Base-by-base conservation (phyloP, 2,797 vertebrate species). In the Sebastolobus alascanus region DNA sequence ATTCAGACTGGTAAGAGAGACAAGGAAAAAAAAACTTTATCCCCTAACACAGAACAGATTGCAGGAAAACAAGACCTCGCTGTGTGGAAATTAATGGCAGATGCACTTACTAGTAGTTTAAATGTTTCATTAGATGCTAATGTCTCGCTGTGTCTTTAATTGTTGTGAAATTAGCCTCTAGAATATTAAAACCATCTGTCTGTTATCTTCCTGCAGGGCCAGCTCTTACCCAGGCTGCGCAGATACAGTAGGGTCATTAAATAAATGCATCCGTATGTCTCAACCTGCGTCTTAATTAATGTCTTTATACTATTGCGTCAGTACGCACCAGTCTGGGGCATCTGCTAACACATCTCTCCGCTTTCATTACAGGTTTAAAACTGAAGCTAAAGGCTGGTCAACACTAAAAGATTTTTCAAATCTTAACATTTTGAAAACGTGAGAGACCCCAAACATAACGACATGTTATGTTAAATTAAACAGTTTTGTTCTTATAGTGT, bases 71-170 rank as follows among this genome's bases (percentile, higher is more conserved):
- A 96, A 96, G 97, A 96, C 95, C 96, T 97, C 96, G 95, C 96
- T 97, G 96, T 96, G 96, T 97, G 95, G 95, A 97, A 98, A 98
- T 97, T 95, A 97, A 97, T 97, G 96, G 96, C 97, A 98, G 97
- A 98, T 97, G 96, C 97, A 96, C 96, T 96, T 96, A 96, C 95
- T 96, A 96, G 96, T 97, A 97, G 97, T 98, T 98, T 97, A 97
- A 97, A 97, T 98, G 97, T 98, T 98, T 98, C 97, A 98, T 97
- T 97, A 97, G 97, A 97, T 96, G 96, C 96, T 98, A 98, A 98
- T 98, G 96, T 98, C 97, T 97, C 92, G 96, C 97, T 97, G 96
- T 97, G 97, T 97, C 97, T 99, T 98, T 98, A 98, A 98, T 97
- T 98, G 97, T 98, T 97, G 96, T 96, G 96, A 97, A 98, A 97